Evolutionary conservation across 2,888 invertebrate species (phyloP), one percentile per base, ranked within the genome.

Genomic region (Lithosia quadra): DNA sequence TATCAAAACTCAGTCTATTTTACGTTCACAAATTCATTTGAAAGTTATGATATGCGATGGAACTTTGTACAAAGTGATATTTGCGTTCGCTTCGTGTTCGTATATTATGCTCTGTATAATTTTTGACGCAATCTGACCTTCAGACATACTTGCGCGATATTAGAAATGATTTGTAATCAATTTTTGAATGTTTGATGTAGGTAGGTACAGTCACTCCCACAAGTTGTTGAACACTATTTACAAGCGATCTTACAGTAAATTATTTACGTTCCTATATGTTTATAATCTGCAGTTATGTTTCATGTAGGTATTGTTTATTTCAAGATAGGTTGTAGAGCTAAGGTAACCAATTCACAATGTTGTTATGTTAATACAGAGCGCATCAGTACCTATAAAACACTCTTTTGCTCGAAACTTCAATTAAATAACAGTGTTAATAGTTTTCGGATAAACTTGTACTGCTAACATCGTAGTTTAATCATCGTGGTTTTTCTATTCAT

Each of bases 11-110:
- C 82, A 85, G 83, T 83, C 83, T 80, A 79, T 78, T 73, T 60
- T 64, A 67, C 71, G 75, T 79, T 67, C 64, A 73, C 74, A 77
- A 80, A 75, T 76, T 73, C 66, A 75, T 77, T 77, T 73, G 69
- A 74, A 80, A 76, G 74, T 79, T 69, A 73, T 84, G 84, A 86
- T 84, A 86, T 85, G 83, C 74, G 75, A 77, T 56, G 22, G 49
- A 49, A 49, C 67, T 80, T 83, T 82, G 77, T 84, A 82, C 72
- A 78, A 65, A 76, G 72, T 76, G 66, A 74, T 74, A 74, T 76
- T 80, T 76, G 72, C 28, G 28, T 28, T 13, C 68, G 72, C 74
- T 49, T 56, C 15, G 24, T 24, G 15, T 24, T 15, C 8, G 28
- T 56, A 53, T 1, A 18, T 49, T 49, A 7, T 49, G n/a, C n/a